phyloP scores from a whole-genome alignment of 2,888 invertebrate genomes.

The Scaptodrosophila latifasciaeformis region DNA sequence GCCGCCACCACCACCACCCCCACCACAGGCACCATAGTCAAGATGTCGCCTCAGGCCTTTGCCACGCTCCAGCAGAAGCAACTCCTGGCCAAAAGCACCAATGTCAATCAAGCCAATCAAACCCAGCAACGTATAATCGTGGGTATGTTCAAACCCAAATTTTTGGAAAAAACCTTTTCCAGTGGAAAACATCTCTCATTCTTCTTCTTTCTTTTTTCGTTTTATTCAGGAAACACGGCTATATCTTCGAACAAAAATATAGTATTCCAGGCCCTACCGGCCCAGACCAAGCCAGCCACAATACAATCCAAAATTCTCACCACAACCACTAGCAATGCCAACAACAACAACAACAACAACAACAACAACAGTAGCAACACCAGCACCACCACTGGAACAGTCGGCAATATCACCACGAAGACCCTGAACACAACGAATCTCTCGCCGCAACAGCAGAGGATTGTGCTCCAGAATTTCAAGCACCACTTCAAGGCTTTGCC shows the following conservation, averaged over 20 bases:
- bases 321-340: constrained; percentile 30
- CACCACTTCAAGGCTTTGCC: constrained; percentile 61
- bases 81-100: constrained; percentile 52
- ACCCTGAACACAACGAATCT: constrained; percentile 67
- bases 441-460: constrained; percentile 72
- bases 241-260: constrained; percentile 60
- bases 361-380: constrained; percentile 33
- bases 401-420: constrained; percentile 66
- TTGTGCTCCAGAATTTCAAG: constrained; percentile 72
- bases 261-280: constrained; percentile 47
- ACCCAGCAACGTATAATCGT: constrained; percentile 62
- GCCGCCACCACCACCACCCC: constrained; percentile 21
- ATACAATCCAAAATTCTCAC: constrained; percentile 47
- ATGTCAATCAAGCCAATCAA: constrained; percentile 30
- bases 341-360: too few relatives aligned
- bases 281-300: constrained; percentile 23
- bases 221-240: constrained; percentile 57
- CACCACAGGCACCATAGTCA: constrained; percentile 61
- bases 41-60: constrained; percentile 72
- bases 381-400: constrained; percentile 26
- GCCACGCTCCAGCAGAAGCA: constrained; percentile 73
- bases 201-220: too few relatives aligned
- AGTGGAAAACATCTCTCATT: too few relatives aligned
- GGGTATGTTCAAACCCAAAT: constrained; percentile 46
- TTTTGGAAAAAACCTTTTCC: too few relatives aligned